Evolutionary conservation across 1,140 invertebrate genomes (phyloP).

Genomic region (Xylocopa sonorina): DNA sequence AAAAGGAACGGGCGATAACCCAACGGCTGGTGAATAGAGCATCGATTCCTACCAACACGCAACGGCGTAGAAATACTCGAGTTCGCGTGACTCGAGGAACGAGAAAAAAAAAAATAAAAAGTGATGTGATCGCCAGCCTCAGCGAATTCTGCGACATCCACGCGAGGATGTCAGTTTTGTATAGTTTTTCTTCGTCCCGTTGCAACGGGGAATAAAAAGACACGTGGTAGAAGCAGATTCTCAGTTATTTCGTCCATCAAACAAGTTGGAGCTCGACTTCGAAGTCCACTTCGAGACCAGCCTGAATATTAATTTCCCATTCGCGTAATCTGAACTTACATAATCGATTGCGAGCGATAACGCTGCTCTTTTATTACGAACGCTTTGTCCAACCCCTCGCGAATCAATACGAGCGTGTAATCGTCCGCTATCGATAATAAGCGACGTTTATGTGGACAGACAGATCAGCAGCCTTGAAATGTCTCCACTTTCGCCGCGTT

Average conservation of each 20-base stretch:
- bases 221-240: neutral
- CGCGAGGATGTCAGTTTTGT: too few relatives aligned
- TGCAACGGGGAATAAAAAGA: neutral
- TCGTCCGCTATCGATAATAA: neutral
- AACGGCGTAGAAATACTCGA: slow-evolving; percentile 39
- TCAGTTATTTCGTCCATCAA: neutral
- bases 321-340: slow-evolving; percentile 38
- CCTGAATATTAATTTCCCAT: slow-evolving; percentile 42
- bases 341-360: slow-evolving; percentile 42
- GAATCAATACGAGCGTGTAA: neutral
- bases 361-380: slow-evolving; percentile 22
- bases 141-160: too few relatives aligned
- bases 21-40: slow-evolving; percentile 29
- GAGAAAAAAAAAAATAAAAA: too few relatives aligned
- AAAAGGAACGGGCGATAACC: slow-evolving; percentile 54
- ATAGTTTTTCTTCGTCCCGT: neutral
- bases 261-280: neutral
- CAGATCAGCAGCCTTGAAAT: too few relatives aligned
- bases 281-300: neutral
- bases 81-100: too few relatives aligned
- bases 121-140: too few relatives aligned
- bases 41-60: neutral
- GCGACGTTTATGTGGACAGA: neutral
- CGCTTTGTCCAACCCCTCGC: slow-evolving; percentile 17
- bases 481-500: neutral